A percentile compares a stretch with the other conserved stretches of the same genome.
Conservation (phyloP, 2,888 invertebrate genomes). For the Blera fallax region DNA sequence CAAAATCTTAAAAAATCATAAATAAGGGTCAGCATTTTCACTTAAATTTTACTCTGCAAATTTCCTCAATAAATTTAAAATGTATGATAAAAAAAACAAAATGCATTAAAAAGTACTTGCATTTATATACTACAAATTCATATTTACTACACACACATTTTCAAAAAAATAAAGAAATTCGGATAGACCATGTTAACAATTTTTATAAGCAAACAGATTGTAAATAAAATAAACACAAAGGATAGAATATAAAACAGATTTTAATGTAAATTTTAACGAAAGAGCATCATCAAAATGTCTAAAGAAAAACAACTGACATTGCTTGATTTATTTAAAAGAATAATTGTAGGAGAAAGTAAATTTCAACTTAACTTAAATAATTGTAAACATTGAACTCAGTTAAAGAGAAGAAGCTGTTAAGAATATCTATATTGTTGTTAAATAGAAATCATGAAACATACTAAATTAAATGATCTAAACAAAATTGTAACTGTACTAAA, state of each 20-base stretch:
- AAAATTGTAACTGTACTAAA: conserved; percentile 30
- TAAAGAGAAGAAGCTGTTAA: conserved; percentile 29
- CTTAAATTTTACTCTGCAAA: conserved; percentile 44
- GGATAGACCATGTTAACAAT: conserved; percentile 13
- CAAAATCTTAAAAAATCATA: neutral
- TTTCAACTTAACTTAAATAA: conserved; percentile 13
- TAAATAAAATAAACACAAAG: neutral
- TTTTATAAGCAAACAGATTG: conserved; percentile 13
- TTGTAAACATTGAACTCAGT: conserved; percentile 13
- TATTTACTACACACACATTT: neutral
- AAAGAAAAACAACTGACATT: neutral
- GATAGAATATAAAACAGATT: neutral
- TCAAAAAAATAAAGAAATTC: neutral
- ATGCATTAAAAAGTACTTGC: neutral
- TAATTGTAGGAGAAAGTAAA: conserved; percentile 1
- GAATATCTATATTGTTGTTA: conserved; percentile 55
- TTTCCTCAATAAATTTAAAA: conserved; percentile 27
- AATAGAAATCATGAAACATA: conserved; percentile 17
- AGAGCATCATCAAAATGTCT: neutral
- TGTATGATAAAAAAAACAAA: conserved; percentile 4
- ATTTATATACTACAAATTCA: conserved; percentile 4
- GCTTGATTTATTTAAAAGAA: neutral
- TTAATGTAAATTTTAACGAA: neutral
- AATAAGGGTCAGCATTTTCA: conserved; percentile 10
- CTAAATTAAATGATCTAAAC: conserved; percentile 18